These are phyloP conservation scores for Perizoma affinitatum DNA, from an alignment of 2,888 invertebrate genomes.

Conservation along the genomic window DNA sequence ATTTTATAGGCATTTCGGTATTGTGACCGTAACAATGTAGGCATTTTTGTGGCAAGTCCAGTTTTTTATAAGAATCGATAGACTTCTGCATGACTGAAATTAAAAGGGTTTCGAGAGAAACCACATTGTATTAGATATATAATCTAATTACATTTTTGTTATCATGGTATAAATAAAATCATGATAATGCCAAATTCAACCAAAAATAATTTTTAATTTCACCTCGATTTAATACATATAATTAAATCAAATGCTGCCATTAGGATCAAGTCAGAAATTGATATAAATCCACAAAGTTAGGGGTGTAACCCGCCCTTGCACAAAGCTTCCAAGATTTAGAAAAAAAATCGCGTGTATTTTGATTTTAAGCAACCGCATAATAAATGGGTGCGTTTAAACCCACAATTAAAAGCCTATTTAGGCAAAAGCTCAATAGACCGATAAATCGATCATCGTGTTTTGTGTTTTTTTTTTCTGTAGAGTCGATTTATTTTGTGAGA, in stretches of 20 bases:
- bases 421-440: slow-evolving; percentile 63
- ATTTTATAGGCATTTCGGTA: slow-evolving; percentile 49
- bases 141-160: too few species aligned
- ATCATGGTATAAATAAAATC: background rate
- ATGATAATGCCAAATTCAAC: slow-evolving; percentile 19
- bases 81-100: too few species aligned
- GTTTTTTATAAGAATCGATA: too few species aligned
- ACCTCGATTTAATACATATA: slow-evolving; percentile 60
- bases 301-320: slow-evolving; percentile 54
- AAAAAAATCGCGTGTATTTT: slow-evolving; percentile 65
- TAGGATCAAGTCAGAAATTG: slow-evolving; percentile 60
- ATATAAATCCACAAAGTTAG: slow-evolving; percentile 63
- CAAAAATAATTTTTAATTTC: slow-evolving; percentile 47
- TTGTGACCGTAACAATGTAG: slow-evolving; percentile 27
- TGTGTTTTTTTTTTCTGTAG: slow-evolving; percentile 42
- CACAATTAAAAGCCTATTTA: slow-evolving; percentile 76
- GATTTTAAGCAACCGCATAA: slow-evolving; percentile 76
- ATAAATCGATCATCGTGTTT: slow-evolving; percentile 63
- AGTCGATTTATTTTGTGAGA: slow-evolving; percentile 12
- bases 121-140: too few species aligned
- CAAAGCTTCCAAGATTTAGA: slow-evolving; percentile 34
- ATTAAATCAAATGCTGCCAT: slow-evolving; percentile 64
- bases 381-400: slow-evolving; percentile 56
- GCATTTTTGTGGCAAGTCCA: background rate
- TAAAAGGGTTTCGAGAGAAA: too few species aligned